Evolutionary conservation across 2,113 vertebrate species (phyloP).

Genomic region (Alectura lathami): DNA sequence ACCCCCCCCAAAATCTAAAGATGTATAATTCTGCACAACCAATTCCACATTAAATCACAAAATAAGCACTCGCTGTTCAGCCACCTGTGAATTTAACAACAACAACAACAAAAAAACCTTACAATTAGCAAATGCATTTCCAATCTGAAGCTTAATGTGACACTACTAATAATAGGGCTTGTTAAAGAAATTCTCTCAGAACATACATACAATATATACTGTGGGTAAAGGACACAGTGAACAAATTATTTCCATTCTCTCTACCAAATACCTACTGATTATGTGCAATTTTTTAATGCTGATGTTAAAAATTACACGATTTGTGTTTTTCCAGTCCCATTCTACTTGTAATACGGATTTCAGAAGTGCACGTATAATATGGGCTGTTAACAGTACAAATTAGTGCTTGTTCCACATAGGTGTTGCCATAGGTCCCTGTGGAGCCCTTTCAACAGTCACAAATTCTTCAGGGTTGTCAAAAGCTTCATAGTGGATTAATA

Average conservation of each 20-base stretch:
- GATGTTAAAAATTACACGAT: conserved; percentile 36
- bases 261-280: conserved; percentile 29
- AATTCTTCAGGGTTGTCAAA: conserved; percentile 92
- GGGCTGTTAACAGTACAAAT: conserved; percentile 26
- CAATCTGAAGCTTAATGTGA: conserved; percentile 29
- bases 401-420: conserved; percentile 96
- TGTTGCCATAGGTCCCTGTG: conserved; percentile 87
- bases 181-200: conserved; percentile 50
- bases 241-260: conserved; percentile 24
- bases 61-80: not conserved
- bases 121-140: conserved; percentile 29
- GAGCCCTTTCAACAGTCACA: conserved; percentile 90
- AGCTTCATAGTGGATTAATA: conserved; percentile 88
- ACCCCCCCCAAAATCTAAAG: not conserved
- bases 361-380: not conserved
- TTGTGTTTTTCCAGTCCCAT: not conserved
- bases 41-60: conserved; percentile 46
- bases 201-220: conserved; percentile 39
- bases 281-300: conserved; percentile 24
- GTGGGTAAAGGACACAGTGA: conserved; percentile 26
- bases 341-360: not conserved
- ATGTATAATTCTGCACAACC: conserved; percentile 23
- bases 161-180: conserved; percentile 35
- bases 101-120: conserved; percentile 18
- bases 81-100: conserved; percentile 41